These are phyloP conservation scores for Cryptosula pallasiana DNA, from an alignment of 2,888 invertebrate species.

Conservation along the genomic window DNA sequence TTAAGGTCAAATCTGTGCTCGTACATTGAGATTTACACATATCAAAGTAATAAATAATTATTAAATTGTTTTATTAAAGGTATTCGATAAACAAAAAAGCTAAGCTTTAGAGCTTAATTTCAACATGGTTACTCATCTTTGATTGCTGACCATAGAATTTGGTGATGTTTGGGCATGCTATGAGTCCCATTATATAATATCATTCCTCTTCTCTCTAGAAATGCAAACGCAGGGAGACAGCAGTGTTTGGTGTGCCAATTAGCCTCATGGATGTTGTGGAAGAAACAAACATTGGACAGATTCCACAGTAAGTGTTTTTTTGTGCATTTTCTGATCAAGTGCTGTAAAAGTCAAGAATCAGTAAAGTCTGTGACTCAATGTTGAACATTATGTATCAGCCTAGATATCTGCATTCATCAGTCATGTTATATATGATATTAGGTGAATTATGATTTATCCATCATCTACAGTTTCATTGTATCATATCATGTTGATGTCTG, in stretches of 20 bases:
- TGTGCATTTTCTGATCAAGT: too few species aligned
- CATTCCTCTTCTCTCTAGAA: too few species aligned
- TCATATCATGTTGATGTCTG: neutral
- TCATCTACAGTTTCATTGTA: neutral
- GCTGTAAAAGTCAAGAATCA: neutral
- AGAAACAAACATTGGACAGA: slow-evolving; percentile 7
- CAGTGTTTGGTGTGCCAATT: slow-evolving; percentile 14
- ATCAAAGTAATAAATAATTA: too few species aligned
- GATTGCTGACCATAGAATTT: too few species aligned
- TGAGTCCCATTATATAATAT: too few species aligned
- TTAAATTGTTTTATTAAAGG: too few species aligned
- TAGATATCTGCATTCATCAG: neutral
- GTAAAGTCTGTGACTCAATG: neutral
- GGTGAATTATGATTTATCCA: neutral
- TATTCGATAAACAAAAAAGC: too few species aligned
- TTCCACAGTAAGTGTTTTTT: slow-evolving; percentile 1
- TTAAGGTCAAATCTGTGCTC: too few species aligned
- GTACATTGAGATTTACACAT: too few species aligned
- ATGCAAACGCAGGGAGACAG: neutral
- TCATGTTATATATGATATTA: neutral
- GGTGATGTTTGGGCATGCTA: too few species aligned
- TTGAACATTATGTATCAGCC: neutral
- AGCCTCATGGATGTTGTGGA: neutral
- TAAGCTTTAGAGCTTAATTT: too few species aligned
- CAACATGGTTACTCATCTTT: too few species aligned